Evolutionary conservation across 2,888 invertebrate genomes (phyloP).

Genomic region (Temnothorax unifasciatus): DNA sequence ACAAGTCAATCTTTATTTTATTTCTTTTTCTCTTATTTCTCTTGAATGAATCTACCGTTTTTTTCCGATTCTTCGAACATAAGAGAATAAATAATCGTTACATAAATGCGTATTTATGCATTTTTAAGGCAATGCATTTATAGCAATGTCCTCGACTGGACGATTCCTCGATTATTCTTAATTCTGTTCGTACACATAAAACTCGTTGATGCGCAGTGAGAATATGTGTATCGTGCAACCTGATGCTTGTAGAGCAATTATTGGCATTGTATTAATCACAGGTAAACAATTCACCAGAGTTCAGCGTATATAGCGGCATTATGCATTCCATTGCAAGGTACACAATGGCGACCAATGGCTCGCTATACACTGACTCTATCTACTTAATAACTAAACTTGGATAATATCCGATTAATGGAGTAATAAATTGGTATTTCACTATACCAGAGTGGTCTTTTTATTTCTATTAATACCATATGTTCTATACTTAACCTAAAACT

Average conservation of each 20-base stretch:
- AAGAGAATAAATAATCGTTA: not conserved
- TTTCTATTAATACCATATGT: not conserved
- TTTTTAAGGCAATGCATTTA: not conserved
- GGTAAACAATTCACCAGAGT: conserved; percentile 24
- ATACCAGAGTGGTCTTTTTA: not conserved
- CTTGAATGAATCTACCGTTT: not conserved
- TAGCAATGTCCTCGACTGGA: not conserved
- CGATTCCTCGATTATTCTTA: not conserved
- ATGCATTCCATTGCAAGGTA: conserved; percentile 24
- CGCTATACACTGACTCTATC: conserved; percentile 14
- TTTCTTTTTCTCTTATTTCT: not conserved
- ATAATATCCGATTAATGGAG: conserved; percentile 17
- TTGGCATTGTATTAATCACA: conserved; percentile 29
- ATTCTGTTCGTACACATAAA: not conserved
- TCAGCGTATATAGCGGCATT: not conserved
- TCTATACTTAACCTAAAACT: not conserved
- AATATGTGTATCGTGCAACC: conserved; percentile 11
- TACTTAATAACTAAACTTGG: conserved; percentile 34
- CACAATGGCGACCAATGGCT: conserved; percentile 16
- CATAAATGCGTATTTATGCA: not conserved
- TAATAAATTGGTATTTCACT: not conserved
- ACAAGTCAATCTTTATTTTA: not conserved
- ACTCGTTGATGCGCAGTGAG: not conserved
- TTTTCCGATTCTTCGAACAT: not conserved
- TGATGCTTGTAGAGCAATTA: conserved; percentile 38